Evolutionary conservation across 2,888 invertebrate species (phyloP).

Genomic region (Germaria angustata): DNA sequence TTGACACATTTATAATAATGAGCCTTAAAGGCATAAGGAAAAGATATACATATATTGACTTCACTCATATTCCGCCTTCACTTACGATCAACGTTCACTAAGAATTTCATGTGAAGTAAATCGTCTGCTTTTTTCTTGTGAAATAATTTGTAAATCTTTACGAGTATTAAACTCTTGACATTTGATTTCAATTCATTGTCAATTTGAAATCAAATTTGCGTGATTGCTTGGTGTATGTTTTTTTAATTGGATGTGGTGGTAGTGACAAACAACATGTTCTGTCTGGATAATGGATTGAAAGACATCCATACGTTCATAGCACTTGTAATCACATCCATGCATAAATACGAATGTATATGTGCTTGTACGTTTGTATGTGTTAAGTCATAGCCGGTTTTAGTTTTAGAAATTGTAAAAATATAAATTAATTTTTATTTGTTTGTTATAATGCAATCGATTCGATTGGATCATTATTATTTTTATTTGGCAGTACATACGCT

Average conservation of each 20-base stretch:
- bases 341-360: not conserved
- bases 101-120: too few relatives aligned
- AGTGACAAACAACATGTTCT: not conserved
- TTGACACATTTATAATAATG: too few relatives aligned
- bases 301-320: not conserved
- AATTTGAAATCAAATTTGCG: too few relatives aligned
- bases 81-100: too few relatives aligned
- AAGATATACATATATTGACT: too few relatives aligned
- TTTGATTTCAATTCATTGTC: too few relatives aligned
- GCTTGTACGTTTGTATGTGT: not conserved
- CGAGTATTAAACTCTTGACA: too few relatives aligned
- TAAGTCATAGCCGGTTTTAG: constrained; percentile 48
- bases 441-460: constrained; percentile 24
- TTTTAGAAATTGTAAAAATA: constrained; percentile 23
- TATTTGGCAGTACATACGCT: not conserved
- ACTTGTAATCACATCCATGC: not conserved
- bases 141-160: too few relatives aligned
- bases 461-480: constrained; percentile 28
- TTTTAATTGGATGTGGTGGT: not conserved
- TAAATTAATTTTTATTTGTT: constrained; percentile 1
- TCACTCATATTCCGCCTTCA: too few relatives aligned
- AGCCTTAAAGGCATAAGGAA: too few relatives aligned
- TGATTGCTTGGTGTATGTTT: not conserved
- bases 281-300: constrained; percentile 41
- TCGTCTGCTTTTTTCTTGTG: too few relatives aligned